Percentiles rank a stretch among this genome's conserved stretches.
phyloP scores from a whole-genome alignment of 2,888 invertebrate genomes.

The Saturnia japonica region DNA sequence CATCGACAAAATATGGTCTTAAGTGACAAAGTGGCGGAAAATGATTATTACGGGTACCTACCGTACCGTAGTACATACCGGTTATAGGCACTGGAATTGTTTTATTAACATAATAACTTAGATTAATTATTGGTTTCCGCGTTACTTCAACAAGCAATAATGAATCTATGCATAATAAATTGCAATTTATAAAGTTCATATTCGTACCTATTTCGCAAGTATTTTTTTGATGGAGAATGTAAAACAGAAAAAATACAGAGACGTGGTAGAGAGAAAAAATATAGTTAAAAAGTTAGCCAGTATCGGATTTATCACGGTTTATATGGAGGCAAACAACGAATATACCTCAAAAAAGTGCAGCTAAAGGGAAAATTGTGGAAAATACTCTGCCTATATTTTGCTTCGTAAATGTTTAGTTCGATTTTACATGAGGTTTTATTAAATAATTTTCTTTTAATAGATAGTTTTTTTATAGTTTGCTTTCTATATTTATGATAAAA shows the following conservation, averaged over 20 bases:
- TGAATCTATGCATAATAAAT: too few species aligned
- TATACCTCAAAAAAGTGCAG: neutral
- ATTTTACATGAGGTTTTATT: neutral
- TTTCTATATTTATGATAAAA: neutral
- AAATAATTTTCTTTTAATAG: neutral
- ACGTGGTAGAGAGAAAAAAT: neutral
- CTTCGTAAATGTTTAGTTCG: neutral
- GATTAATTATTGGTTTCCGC: too few species aligned
- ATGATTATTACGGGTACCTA: too few species aligned
- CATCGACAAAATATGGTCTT: neutral
- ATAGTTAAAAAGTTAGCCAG: neutral
- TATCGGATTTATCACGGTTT: neutral
- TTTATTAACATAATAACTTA: too few species aligned
- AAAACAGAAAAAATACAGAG: neutral
- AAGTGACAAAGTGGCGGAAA: neutral
- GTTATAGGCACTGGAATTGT: too few species aligned
- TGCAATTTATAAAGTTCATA: neutral
- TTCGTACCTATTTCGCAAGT: neutral
- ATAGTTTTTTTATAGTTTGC: too few species aligned
- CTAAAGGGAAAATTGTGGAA: neutral
- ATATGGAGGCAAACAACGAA: conserved; percentile 6
- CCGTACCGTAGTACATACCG: too few species aligned
- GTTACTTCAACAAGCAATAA: too few species aligned
- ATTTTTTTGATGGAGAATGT: neutral
- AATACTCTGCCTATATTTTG: neutral